Conservation (phyloP, 1,140 invertebrate genomes). For the Caenorhabditis briggsae region DNA sequence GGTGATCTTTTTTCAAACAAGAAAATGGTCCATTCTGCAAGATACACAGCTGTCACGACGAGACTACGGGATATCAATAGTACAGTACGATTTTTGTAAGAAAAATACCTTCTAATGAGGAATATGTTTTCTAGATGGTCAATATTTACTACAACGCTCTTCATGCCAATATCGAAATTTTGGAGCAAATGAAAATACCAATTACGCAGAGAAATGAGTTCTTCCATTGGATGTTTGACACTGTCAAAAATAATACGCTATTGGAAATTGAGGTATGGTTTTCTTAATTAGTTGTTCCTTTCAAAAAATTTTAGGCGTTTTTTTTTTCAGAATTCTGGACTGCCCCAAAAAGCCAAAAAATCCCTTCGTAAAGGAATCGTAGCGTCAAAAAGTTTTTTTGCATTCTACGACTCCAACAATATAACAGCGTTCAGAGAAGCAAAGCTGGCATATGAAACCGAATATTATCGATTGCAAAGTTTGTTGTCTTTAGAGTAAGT, state of each 20-base stretch:
- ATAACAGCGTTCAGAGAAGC: background rate
- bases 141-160: slow-evolving; percentile 41
- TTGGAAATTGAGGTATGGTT: background rate
- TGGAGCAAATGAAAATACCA: background rate
- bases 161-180: slow-evolving; percentile 29
- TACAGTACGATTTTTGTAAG: background rate
- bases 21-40: slow-evolving; percentile 18
- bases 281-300: no score
- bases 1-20: slow-evolving; percentile 22
- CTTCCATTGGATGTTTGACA: background rate
- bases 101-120: background rate
- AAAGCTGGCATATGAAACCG: slow-evolving; percentile 15
- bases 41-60: background rate
- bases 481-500: background rate
- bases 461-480: slow-evolving; percentile 9
- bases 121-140: background rate
- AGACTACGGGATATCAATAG: background rate
- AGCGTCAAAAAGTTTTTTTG: slow-evolving; percentile 12
- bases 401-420: slow-evolving; percentile 30
- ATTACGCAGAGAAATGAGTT: background rate
- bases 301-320: no score
- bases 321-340: background rate
- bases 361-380: background rate
- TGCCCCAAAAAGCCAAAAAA: background rate
- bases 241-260: background rate